Base-by-base conservation (phyloP, 2,888 invertebrate species). In the Drosophila barbarae region DNA sequence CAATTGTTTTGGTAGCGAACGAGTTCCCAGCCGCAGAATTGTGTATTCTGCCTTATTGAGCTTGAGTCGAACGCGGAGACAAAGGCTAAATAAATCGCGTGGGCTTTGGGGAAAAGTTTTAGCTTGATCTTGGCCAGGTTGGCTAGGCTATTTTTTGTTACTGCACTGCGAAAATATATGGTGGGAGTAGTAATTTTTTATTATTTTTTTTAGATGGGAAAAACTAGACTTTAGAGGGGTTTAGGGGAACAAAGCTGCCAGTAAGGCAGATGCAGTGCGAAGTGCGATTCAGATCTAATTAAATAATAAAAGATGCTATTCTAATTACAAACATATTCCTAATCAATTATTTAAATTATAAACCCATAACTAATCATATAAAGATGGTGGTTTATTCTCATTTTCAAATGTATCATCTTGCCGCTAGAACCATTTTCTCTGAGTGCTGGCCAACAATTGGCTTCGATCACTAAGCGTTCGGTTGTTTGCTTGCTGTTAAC, bases 401-500 rank as follows among this genome's bases (percentile, higher is more conserved):
- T 0, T 13, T 8, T 3, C 23, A 32, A 21, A 18, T 12, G 2
- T 10, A 12, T 34, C n/a, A 12, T n/a, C 12, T n/a, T 15, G 12
- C 10, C 1, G 5, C 2, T 7, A 35, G 9, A 23, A 35, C 1
- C 6, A 55, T 32, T 57, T 60, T 54, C 26, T 57, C n/a, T 18
- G 3, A 39, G 59, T 47, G 53, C 51, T 61, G 46, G 46, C 32
- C 9, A 18, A 28, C 72, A 69, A 71, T 76, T 74, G 69, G 28
- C 71, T 73, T 68, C 67, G 76, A 81, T 59, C 66, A 51, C 55
- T 55, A 78, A 81, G 66, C 74, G 72, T 70, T 82, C 73, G 77
- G 77, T 84, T 82, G 72, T 74, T 75, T 74, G 69, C 39, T 58
- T 26, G 36, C 49, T 79, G 84, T 76, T 84, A 76, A 79, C 82